Base-by-base conservation (phyloP, 2,888 invertebrate species). In the Pristionchus fissidentatus region DNA sequence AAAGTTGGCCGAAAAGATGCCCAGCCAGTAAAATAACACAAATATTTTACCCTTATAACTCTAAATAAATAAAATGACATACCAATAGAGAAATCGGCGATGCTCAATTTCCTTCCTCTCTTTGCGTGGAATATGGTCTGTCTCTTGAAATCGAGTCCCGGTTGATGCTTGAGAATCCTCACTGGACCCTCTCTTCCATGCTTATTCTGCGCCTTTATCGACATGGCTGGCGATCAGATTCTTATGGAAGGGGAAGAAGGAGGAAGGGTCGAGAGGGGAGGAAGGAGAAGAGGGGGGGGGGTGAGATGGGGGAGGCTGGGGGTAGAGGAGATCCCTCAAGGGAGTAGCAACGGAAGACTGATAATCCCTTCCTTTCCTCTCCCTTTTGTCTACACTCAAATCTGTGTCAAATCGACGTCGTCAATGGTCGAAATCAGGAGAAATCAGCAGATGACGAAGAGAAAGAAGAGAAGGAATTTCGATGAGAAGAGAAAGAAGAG, bases 31-130 rank as follows among this genome's bases (percentile, higher is more conserved):
- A n/a, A n/a, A n/a, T n/a, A n/a, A n/a, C n/a, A n/a, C n/a, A n/a
- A n/a, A n/a, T n/a, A n/a, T n/a, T n/a, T n/a, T n/a, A n/a, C n/a
- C n/a, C n/a, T n/a, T n/a, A n/a, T n/a, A n/a, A n/a, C n/a, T n/a
- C n/a, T n/a, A n/a, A n/a, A n/a, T n/a, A n/a, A 73, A 49, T 29
- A 32, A 35, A 35, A 49, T 19, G n/a, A 81, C 81, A 29, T 5
- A 81, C 81, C 55, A 15, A 52, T 81, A 22, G 81, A 81, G 55
- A 81, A 81, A 41, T 81, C 81, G 10, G 55, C 46, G 32, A 66
- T 62, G 38, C 81, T 81, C 81, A 81, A 3, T 29, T 66, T 81
- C 22, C 81, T 43, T 66, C 81, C 81, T 35, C 79, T 79, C 57
- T 41, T 79, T 2, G 55, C 79, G 26, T 57, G 38, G 38, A 41